Evolutionary conservation across 1,140 invertebrate species (phyloP), one percentile per base, ranked within the genome.

Genomic region (Drosophila burlai): DNA sequence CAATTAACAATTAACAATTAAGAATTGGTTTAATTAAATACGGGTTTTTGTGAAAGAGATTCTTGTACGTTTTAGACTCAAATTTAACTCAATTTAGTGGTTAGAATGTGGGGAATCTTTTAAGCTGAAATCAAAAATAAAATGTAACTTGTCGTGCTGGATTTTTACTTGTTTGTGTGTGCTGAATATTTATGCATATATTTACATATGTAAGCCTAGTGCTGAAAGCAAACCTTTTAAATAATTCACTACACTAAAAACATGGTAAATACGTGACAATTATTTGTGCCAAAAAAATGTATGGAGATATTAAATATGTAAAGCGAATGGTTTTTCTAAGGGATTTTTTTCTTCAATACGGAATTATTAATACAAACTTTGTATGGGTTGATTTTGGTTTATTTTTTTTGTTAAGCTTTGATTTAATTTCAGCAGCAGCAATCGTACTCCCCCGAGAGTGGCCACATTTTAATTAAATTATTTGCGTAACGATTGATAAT

Each of bases 211-310:
- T 24, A 34, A 45, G 26, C 18, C 18, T 43, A 43, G n/a, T 38
- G 18, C 34, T n/a, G 18, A 58, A 43, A n/a, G 15, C 16, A 31
- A 34, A 18, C 34, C 18, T 31, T 18, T 29, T 63, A 40, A 59
- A 64, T 64, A 65, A 65, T 61, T 60, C 54, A 62, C 24, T 11
- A 42, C 29, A 13, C 58, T 24, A 55, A 45, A 65, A 65, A 31
- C 38, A 62, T 34, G 26, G n/a, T 24, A 62, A 42, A 42, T 62
- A 43, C 26, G 29, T 43, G 62, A 62, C 29, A 40, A 55, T 55
- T 55, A 55, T 54, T 54, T 54, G 18, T 21, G 26, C 26, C 47
- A 2, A n/a, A 60, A 61, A 60, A 42, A 21, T 1, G 1, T 18
- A 18, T 40, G 13, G 0, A 16, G 2, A 18, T 21, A 38, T 62